phyloP scores from a whole-genome alignment of 2,113 vertebrate genomes.

The Aplodontia rufa region DNA sequence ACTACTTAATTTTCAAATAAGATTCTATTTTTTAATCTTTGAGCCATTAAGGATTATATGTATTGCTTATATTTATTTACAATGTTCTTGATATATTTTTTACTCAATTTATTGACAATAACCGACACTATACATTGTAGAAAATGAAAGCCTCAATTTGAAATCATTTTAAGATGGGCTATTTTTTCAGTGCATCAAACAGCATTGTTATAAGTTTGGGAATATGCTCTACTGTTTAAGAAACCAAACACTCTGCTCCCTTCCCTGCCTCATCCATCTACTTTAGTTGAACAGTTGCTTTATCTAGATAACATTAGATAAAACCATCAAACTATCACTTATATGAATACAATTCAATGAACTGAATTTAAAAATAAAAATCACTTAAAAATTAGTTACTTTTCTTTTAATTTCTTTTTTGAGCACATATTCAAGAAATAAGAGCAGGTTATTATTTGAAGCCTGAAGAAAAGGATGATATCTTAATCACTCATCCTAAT shows the following conservation, averaged over 20 bases:
- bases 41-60: background rate
- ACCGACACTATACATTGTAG: background rate
- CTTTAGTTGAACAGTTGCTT: background rate
- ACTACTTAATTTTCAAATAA: background rate
- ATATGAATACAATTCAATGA: background rate
- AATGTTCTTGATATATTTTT: background rate
- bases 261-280: fast-evolving
- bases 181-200: background rate
- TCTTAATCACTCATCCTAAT: background rate
- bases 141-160: background rate
- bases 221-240: background rate
- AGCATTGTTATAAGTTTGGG: background rate
- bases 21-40: background rate
- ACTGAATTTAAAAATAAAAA: background rate
- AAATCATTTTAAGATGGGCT: background rate
- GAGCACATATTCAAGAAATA: background rate
- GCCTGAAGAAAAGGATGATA: background rate
- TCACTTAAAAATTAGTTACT: background rate
- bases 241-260: fast-evolving
- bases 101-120: background rate
- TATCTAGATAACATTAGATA: background rate
- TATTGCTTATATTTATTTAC: background rate
- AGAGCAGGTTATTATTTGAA: background rate
- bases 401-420: background rate
- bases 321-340: background rate